Conservation (phyloP, 2,113 vertebrate genomes). For the Malurus alboscapulatus region DNA sequence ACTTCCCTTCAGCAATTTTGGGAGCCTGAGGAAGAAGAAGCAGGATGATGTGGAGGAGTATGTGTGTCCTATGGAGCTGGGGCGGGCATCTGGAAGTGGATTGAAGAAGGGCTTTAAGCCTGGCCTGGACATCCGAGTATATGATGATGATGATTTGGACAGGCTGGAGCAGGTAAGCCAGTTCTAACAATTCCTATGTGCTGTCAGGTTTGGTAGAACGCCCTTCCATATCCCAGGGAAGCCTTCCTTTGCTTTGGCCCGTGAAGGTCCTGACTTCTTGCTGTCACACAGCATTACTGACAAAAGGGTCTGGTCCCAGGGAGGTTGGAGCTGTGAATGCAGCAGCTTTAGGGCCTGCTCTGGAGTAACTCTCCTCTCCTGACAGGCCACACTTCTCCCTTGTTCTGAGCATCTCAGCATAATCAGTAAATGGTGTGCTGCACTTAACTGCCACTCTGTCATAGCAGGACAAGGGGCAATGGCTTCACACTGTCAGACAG, state of each 20-base stretch:
- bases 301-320: not conserved
- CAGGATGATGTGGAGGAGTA: slow-evolving; percentile 95
- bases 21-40: slow-evolving; percentile 90
- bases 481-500: not conserved
- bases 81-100: slow-evolving; percentile 81
- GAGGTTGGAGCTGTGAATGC: not conserved
- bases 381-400: not conserved
- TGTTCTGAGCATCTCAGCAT: not conserved
- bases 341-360: not conserved
- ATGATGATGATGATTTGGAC: slow-evolving; percentile 92
- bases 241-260: not conserved
- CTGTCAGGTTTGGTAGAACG: not conserved
- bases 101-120: slow-evolving; percentile 85
- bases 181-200: not conserved
- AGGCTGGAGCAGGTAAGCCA: slow-evolving; percentile 86
- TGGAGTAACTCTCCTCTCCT: not conserved
- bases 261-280: not conserved
- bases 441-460: not conserved
- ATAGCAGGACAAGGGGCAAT: not conserved
- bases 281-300: not conserved
- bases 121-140: slow-evolving; percentile 84
- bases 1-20: slow-evolving; percentile 88
- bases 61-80: slow-evolving; percentile 96
- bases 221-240: not conserved
- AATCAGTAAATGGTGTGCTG: not conserved